Evolutionary conservation across 2,113 vertebrate species (phyloP), one percentile per base, ranked within the genome.

Genomic region (Lanius ludovicianus): DNA sequence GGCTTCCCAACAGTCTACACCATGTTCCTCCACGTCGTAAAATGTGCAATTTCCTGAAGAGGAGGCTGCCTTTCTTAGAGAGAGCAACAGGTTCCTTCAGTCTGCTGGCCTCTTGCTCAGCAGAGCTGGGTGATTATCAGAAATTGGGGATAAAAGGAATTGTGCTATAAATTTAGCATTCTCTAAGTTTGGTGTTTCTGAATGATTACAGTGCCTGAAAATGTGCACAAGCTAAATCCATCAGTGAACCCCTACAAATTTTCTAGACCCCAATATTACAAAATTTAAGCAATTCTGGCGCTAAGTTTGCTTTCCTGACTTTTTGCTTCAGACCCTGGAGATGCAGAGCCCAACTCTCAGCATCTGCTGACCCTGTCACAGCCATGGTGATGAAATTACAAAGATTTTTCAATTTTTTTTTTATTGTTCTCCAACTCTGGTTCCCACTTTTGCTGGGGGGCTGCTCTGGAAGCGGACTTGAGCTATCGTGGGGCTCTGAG

Each of bases 11-110:
- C 82, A 94, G 65, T 65, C 86, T 37, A 42, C 55, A 52, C 57
- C 79, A 7, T 33, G 84, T 49, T 64, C 76, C 67, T 84, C 80
- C 87, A 92, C 47, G 0, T 95, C 69, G 1, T 95, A 97, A 97
- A 97, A 97, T 57, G 8, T 86, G 90, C 84, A 95, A 91, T 96
- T 97, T 96, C 96, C 96, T 96, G 90, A 89, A 81, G 89, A 88
- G 77, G 79, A 88, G 67, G 11, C 57, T 96, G 95, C 68, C 47
- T 91, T 96, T 90, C 91, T 87, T 63, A 9, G 55, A 56, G 60
- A 50, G 42, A 56, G 73, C 76, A 87, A 88, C 62, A 91, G 85
- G 89, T 95, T 89, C 76, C 60, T 77, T 79, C 24, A 65, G 35
- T 86, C 64, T 90, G n/a, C 83, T 49, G 85, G 47, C 19, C 46